Evolutionary conservation across 2,888 invertebrate species (phyloP), one percentile per base, ranked within the genome.

Genomic region (Boloria euphrosyne): DNA sequence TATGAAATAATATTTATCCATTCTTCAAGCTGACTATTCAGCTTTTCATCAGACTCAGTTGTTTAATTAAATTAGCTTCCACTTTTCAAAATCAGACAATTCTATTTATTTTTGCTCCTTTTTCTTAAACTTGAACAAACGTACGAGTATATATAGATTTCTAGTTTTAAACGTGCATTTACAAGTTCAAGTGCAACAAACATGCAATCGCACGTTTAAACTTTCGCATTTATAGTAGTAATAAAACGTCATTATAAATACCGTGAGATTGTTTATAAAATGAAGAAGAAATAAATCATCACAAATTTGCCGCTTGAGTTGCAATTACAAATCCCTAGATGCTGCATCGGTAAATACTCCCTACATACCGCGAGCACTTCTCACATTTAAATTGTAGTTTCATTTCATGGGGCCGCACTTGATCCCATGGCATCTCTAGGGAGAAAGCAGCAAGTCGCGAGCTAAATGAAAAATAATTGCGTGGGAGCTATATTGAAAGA

Each of bases 401-500:
- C 78, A 81, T 81, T 79, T 77, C 77, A 69, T 74, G 73, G 82
- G 83, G 82, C 17, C 75, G 75, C 84, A 85, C 86, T 90, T 87
- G 87, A 85, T 84, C 84, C 84, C 82, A 78, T 76, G 73, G 64
- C 64, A 71, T 84, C 91, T 82, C 89, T 13, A 10, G 84, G 83
- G 91, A 85, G 77, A 70, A 64, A 73, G 81, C 82, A 73, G 80
- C 82, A 83, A 86, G 83, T 83, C 77, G 76, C 75, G 71, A 60
- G 83, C 85, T 91, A 90, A 91, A 92, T 91, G 89, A 91, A 91
- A 91, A 89, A 90, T 92, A 90, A 92, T 91, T 87, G 87, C 81
- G 77, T 71, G 70, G 69, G 71, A 71, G 54, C 63, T 61, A 38
- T 14, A n/a, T 18, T 62, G 58, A 55, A 14, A 57, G 18, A 52